Conservation (phyloP, 30 jellyfish, hydroid and myxozoan species). For the Mastigias papua region DNA sequence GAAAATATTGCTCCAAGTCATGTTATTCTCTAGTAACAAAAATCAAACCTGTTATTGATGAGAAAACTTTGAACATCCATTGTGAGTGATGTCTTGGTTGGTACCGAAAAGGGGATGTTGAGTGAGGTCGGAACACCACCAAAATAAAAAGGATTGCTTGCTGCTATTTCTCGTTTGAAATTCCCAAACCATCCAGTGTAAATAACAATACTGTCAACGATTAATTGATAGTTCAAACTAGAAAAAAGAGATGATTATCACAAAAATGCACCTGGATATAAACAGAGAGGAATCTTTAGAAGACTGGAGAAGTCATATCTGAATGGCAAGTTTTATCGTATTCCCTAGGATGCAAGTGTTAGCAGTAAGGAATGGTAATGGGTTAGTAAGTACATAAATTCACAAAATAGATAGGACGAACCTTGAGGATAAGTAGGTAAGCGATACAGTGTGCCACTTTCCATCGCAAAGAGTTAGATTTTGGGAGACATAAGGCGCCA, state of each 20-base stretch:
- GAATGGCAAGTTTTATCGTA: neutral
- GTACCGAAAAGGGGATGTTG: constrained; percentile 67
- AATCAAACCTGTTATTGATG: constrained; percentile 80
- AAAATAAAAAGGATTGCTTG: constrained; percentile 74
- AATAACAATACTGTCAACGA: constrained; percentile 82
- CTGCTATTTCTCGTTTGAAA: constrained; percentile 62
- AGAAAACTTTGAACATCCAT: constrained; percentile 80
- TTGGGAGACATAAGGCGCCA: constrained; percentile 79
- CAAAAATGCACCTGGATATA: neutral
- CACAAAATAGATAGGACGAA: neutral
- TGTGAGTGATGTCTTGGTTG: constrained; percentile 68
- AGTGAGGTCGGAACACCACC: constrained; percentile 91
- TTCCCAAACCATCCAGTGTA: constrained; percentile 96
- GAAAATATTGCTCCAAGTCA: too few relatives aligned
- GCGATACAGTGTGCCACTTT: constrained; percentile 88
- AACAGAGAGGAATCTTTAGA: too few relatives aligned
- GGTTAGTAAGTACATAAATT: neutral
- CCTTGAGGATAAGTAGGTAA: constrained; percentile 74
- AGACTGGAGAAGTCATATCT: neutral
- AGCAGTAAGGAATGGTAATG: neutral
- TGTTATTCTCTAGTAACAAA: neutral
- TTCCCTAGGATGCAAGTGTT: neutral
- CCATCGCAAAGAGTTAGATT: constrained; percentile 92
- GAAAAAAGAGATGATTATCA: neutral
- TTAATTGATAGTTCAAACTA: constrained; percentile 70